Evolutionary conservation across 2,113 vertebrate genomes (phyloP), one percentile per base, ranked within the genome.

Genomic region (Setophaga kirtlandii): DNA sequence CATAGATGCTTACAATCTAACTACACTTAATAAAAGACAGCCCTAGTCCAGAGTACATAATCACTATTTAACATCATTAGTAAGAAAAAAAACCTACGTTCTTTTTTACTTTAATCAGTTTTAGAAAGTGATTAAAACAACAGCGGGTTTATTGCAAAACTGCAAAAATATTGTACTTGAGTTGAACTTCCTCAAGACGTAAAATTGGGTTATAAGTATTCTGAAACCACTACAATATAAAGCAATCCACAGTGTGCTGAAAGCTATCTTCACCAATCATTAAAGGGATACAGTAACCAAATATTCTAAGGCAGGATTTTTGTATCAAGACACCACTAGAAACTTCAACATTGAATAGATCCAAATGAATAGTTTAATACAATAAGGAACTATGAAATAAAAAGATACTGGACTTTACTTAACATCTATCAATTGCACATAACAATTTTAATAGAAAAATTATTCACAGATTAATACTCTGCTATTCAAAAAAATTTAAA

Each of bases 271-370:
- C 37, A 63, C 12, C 10, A 71, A 75, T 11, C 24, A 56, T 25
- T 63, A 74, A 81, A 63, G 18, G 16, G 33, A 68, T 1, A 83
- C 4, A 42, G 42, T 22, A 92, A 73, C 3, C 0, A 0, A 25
- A 67, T 50, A 59, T 69, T 74, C 10, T 58, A 23, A 46, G 15
- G 9, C 37, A 49, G 1, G 0, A 53, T 42, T 87, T 74, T 70
- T 67, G 12, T 75, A 81, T 10, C 42, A 70, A 59, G 73, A 70
- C 14, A 89, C 6, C 23, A 53, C 23, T 28, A 74, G 23, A 83
- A 80, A 87, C 11, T 20, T 55, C 50, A 15, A 67, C 27, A 83
- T 15, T 30, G 1, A 70, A 81, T 0, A 83, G 50, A 71, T 37
- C 62, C 31, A 58, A 65, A 83, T 47, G 15, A 49, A 56, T 11